Conservation (phyloP, 2,113 vertebrate genomes). For the Epinephelus lanceolatus region DNA sequence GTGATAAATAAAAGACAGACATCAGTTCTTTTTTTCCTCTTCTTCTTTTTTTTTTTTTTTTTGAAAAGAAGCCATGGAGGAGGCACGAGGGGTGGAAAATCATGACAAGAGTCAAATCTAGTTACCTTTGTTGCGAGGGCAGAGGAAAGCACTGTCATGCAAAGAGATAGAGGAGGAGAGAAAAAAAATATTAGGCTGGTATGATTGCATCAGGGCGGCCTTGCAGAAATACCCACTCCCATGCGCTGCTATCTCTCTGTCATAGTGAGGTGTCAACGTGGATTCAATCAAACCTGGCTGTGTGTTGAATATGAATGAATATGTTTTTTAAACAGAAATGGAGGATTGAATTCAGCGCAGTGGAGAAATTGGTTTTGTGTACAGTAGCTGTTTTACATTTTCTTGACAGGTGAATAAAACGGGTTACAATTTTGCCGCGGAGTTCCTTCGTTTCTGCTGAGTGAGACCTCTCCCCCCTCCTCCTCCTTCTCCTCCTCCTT, state of each 20-base stretch:
- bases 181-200: conserved; percentile 25
- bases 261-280: conserved; percentile 29
- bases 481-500: not conserved
- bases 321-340: conserved; percentile 20
- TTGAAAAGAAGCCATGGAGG: not conserved
- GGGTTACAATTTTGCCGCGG: conserved; percentile 11
- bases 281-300: conserved; percentile 49
- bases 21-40: not conserved
- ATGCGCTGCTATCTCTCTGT: conserved; percentile 35
- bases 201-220: conserved; percentile 42
- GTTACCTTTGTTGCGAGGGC: conserved; percentile 45
- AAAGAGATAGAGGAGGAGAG: conserved; percentile 27
- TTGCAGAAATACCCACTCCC: conserved; percentile 42
- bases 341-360: conserved; percentile 1
- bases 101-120: conserved; percentile 67
- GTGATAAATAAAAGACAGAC: conserved; percentile 71
- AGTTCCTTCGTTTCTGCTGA: conserved; percentile 40
- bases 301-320: conserved; percentile 41
- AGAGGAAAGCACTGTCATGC: conserved; percentile 43
- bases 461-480: conserved; percentile 4
- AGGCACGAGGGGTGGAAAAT: conserved; percentile 31
- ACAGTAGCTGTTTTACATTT: conserved; percentile 46
- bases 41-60: not conserved
- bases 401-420: conserved; percentile 50
- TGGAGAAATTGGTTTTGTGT: conserved; percentile 33